Base-by-base conservation (phyloP, 2,888 invertebrate genomes). In the Sceliomorpha sp. region DNA sequence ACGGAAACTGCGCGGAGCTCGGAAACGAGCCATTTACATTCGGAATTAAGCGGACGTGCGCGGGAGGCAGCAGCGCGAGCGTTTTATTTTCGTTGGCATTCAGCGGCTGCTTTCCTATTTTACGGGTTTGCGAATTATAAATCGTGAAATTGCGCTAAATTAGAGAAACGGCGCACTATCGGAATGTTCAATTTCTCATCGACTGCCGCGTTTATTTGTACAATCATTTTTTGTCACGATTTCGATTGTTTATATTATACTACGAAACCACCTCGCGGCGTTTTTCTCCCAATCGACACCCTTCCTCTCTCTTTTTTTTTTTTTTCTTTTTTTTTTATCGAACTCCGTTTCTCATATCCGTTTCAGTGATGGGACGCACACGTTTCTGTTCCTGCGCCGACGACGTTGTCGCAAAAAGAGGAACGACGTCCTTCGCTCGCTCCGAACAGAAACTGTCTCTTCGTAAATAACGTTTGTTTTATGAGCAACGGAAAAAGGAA, bases 381-480 rank as follows among this genome's bases (percentile, higher is more conserved):
- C n/a, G n/a, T 56, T 36, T 40, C 20, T 40, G 13, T 45, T 45
- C 31, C 32, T 9, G 20, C 26, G 26, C 26, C 17, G 32, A 2
- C 8, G 20, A 2, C 20, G 20, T 4, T 5, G 20, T 20, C 3
- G 20, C 20, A 5, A 20, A 20, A 20, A 20, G 20, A 5, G 5
- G 20, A 20, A n/a, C n/a, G n/a, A n/a, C n/a, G n/a, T n/a, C n/a
- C n/a, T n/a, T n/a, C 5, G 20, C 3, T 20, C 5, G 20, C 5
- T 20, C 2, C 20, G 5, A 5, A 29, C 32, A 8, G 34, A 44
- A 47, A 73, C n/a, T 74, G 78, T 69, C 75, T 74, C 78, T 78
- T 76, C 58, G 78, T 83, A 81, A 84, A 82, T 84, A 81, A 83
- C 80, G 83, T 82, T 83, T 81, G 81, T 80, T 84, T 84, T 83